Base-by-base conservation (phyloP, 2,113 vertebrate species). In the Australoheros scitulus region DNA sequence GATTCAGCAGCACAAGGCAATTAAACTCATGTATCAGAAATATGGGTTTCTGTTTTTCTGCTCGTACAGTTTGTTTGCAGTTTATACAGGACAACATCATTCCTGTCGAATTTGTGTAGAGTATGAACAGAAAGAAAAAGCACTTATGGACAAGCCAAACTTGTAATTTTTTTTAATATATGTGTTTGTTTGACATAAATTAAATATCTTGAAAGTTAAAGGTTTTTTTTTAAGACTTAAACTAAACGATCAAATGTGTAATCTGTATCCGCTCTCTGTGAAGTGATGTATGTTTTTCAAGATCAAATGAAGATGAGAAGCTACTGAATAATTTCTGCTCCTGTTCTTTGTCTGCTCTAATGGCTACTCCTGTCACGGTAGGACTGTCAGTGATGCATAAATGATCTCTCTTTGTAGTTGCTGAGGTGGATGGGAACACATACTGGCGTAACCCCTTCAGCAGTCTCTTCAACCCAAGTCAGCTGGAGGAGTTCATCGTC, bases 401-500 rank as follows among this genome's bases (percentile, higher is more conserved):
- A 58, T 77, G 9, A 43, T 86, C 11, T 87, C 29, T 77, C 36
- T 38, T 75, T 0, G 58, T 79, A 99, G 98, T 99, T 94, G 98
- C 98, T 18, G 98, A 99, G 90, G 94, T 99, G 26, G 98, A 98
- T 56, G 97, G 97, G 0, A 97, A 76, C 89, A 98, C 97, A 4
- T 99, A 96, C 91, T 99, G 98, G 98, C 97, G 96, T 24, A 91
- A 97, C 81, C 98, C 98, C 63, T 99, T 99, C 94, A 95, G 87
- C 92, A 97, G 97, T 82, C 95, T 99, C 65, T 97, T 96, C 91
- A 95, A 95, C 80, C 98, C 97, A 17, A 96, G 96, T 32, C 97
- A 99, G 68, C 94, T 99, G 10, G 97, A 99, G 86, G 97, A 99
- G 87, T 99, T 99, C 82, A 97, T 99, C 74, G 94, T 99, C 43